Conservation (phyloP, 1,140 invertebrate species). For the Cardiocondyla obscurior region DNA sequence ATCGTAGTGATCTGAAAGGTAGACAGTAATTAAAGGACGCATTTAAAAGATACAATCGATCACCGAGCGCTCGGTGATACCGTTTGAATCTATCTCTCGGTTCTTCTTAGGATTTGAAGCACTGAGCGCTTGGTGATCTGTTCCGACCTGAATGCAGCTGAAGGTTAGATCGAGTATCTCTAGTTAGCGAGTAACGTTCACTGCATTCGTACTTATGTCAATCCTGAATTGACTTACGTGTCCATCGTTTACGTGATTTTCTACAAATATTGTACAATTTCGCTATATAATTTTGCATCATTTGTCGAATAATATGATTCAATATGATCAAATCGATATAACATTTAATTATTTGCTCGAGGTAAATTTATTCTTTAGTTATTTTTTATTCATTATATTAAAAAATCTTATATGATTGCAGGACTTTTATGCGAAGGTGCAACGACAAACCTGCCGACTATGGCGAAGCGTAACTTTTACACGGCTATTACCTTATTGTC, state of each 20-base stretch:
- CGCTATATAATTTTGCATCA: neutral
- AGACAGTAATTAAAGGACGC: constrained; percentile 26
- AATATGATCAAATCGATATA: too few relatives aligned
- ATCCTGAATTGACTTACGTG: neutral
- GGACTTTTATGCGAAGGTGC: neutral
- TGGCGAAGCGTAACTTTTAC: neutral
- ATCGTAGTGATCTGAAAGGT: constrained; percentile 79
- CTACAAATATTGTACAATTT: neutral
- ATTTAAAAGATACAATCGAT: too few relatives aligned
- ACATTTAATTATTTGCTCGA: too few relatives aligned
- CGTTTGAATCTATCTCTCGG: too few relatives aligned
- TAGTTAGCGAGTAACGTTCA: neutral
- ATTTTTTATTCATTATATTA: too few relatives aligned
- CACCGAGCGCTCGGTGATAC: too few relatives aligned
- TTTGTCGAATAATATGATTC: neutral
- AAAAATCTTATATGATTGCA: too few relatives aligned
- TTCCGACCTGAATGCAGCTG: too few relatives aligned
- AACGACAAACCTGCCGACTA: neutral
- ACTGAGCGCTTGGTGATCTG: too few relatives aligned
- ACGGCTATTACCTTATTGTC: constrained; percentile 80
- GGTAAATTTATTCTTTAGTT: too few relatives aligned
- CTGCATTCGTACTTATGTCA: neutral
- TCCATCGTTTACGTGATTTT: neutral
- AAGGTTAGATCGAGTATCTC: neutral
- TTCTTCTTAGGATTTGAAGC: too few relatives aligned